Evolutionary conservation across 2,797 vertebrate genomes (phyloP).

Genomic region (Chloroceryle inda): DNA sequence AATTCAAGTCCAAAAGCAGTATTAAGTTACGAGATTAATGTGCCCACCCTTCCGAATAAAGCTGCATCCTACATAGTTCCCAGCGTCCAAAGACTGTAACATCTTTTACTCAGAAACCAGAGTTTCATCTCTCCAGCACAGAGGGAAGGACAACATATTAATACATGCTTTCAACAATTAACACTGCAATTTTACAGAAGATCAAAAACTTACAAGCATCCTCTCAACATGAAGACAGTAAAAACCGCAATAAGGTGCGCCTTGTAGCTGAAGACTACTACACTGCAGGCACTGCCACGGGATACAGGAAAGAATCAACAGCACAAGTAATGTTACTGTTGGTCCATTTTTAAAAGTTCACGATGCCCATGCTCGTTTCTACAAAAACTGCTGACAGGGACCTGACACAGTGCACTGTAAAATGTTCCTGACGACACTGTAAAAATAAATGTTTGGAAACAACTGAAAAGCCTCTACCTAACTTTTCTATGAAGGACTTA

Average conservation of each 20-base stretch:
- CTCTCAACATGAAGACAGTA: neutral
- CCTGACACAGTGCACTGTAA: neutral
- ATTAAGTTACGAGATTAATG: neutral
- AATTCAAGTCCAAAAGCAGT: neutral
- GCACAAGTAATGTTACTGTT: neutral
- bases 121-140: neutral
- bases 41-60: neutral
- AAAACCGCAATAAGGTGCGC: neutral
- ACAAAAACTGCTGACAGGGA: fast-evolving
- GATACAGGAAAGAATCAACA: neutral
- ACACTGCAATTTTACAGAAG: neutral
- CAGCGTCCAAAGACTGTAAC: neutral
- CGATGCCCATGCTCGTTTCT: neutral
- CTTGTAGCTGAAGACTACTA: neutral
- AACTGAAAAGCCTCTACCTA: neutral
- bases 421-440: neutral
- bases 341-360: neutral
- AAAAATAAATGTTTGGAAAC: neutral
- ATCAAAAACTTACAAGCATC: neutral
- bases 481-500: neutral
- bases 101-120: neutral
- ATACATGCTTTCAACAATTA: neutral
- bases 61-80: neutral
- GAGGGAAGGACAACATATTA: neutral
- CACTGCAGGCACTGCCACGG: neutral